phyloP scores from a whole-genome alignment of 2,113 vertebrate genomes.

The Brachionichthys hirsutus region DNA sequence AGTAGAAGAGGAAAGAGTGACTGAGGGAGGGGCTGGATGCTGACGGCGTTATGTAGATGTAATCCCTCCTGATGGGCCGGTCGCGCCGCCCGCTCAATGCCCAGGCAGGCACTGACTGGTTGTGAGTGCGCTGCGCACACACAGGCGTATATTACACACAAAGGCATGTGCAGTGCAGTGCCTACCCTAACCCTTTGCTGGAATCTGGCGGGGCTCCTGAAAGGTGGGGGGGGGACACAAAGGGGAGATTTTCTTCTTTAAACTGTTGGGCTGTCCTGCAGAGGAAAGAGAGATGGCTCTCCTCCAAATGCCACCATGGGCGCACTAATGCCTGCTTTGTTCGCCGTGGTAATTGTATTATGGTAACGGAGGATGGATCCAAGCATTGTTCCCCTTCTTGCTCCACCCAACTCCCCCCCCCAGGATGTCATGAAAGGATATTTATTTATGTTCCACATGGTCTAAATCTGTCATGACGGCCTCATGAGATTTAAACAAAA shows the following conservation, averaged over 20 bases:
- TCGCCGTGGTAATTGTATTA: slow-evolving; percentile 67
- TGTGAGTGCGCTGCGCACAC: slow-evolving; percentile 9
- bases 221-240: slow-evolving; percentile 49
- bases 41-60: slow-evolving; percentile 60
- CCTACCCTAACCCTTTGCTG: slow-evolving; percentile 14
- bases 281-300: slow-evolving; percentile 65
- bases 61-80: slow-evolving; percentile 52
- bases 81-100: slow-evolving; percentile 35
- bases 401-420: slow-evolving; percentile 23
- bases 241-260: slow-evolving; percentile 53
- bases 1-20: slow-evolving; percentile 26
- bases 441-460: slow-evolving; percentile 10
- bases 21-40: slow-evolving; percentile 33
- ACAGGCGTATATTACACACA: background rate
- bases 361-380: slow-evolving; percentile 60
- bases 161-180: no score
- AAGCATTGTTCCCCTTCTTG: slow-evolving; percentile 39
- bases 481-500: no score
- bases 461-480: no score
- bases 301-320: slow-evolving; percentile 63
- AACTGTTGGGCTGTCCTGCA: slow-evolving; percentile 18
- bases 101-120: background rate
- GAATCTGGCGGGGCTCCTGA: slow-evolving; percentile 37
- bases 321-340: slow-evolving; percentile 71
- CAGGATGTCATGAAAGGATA: slow-evolving; percentile 1